Conservation (phyloP, 2,113 vertebrate genomes). For the Chelonoidis abingdonii region DNA sequence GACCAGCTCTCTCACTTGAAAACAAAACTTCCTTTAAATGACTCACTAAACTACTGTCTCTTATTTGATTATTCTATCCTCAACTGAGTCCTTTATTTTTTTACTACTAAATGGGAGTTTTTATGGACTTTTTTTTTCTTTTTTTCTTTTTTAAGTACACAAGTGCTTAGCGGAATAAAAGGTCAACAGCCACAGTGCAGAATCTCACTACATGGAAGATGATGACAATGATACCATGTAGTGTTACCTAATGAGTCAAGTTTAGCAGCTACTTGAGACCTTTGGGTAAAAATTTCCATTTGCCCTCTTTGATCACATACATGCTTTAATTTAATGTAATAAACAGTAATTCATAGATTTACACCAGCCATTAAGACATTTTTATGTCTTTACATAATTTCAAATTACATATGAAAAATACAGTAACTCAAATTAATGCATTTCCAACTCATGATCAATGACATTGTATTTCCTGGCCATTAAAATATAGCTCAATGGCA, state of each 20-base stretch:
- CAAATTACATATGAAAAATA: constrained; percentile 78
- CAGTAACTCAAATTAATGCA: constrained; percentile 77
- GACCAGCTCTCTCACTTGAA: neutral
- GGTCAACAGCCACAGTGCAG: neutral
- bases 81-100: constrained; percentile 63
- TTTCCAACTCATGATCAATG: constrained; percentile 78
- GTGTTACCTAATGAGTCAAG: neutral
- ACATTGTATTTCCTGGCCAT: constrained; percentile 67
- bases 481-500: constrained; percentile 77
- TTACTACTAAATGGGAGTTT: constrained; percentile 68
- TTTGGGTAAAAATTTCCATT: constrained; percentile 1
- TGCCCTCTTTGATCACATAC: neutral
- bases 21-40: constrained; percentile 51
- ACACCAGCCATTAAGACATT: constrained; percentile 32
- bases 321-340: constrained; percentile 62
- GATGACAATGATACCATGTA: neutral
- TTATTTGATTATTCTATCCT: constrained; percentile 57
- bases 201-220: neutral
- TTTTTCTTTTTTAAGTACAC: neutral
- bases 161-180: constrained; percentile 39
- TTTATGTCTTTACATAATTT: constrained; percentile 74
- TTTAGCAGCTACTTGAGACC: neutral
- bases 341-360: constrained; percentile 69
- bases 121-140: constrained; percentile 31
- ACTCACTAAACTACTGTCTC: constrained; percentile 41